Conservation (phyloP, 2,797 vertebrate species). For the Phoebastria nigripes region DNA sequence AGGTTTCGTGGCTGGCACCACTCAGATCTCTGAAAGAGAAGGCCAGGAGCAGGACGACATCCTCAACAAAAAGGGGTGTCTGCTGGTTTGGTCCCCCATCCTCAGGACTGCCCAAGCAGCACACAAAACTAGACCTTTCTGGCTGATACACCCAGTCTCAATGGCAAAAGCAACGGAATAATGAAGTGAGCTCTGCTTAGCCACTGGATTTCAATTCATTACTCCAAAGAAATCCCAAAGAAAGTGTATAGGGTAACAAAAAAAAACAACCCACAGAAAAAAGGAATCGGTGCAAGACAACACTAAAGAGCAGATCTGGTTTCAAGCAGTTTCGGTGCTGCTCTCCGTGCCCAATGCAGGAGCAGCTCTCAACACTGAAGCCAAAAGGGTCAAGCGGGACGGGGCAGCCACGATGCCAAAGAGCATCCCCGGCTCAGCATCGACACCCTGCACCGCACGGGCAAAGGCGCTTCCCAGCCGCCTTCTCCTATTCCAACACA, state of each 20-base stretch:
- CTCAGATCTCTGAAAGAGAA: background rate
- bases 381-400: background rate
- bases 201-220: background rate
- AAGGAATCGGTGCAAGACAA: background rate
- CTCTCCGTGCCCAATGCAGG: rapidly evolving
- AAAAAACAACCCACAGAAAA: background rate
- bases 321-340: background rate
- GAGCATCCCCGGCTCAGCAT: background rate
- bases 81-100: background rate
- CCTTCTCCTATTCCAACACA: background rate
- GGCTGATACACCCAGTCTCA: background rate
- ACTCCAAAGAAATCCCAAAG: background rate
- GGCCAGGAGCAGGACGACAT: background rate
- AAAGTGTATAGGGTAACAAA: background rate
- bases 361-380: background rate
- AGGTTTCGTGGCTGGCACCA: background rate
- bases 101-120: background rate
- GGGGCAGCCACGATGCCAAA: rapidly evolving
- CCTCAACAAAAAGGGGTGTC: background rate
- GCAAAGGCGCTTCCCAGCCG: background rate
- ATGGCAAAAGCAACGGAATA: background rate
- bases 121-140: background rate
- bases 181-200: background rate
- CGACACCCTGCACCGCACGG: rapidly evolving
- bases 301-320: background rate